Evolutionary conservation across 1,140 invertebrate species (phyloP).

Genomic region (Scylla paramamosain): DNA sequence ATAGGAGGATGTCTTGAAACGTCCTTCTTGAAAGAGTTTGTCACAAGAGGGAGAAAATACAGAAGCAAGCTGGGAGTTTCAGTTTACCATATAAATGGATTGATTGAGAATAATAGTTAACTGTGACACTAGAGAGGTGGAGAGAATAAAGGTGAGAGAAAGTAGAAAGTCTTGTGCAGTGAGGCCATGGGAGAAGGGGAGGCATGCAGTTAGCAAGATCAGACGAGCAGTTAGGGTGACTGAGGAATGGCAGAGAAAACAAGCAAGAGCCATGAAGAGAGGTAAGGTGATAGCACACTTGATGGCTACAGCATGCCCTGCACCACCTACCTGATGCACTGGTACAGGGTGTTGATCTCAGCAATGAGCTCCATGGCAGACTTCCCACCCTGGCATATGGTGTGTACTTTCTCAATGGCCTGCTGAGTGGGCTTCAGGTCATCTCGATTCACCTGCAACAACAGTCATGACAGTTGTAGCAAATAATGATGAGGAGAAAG

Average conservation of each 20-base stretch:
- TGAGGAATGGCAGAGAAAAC: not conserved
- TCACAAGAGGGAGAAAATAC: too few species aligned
- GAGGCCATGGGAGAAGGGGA: too few species aligned
- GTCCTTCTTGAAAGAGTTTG: too few species aligned
- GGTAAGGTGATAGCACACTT: too few species aligned
- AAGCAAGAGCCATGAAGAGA: not conserved
- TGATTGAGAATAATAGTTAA: too few species aligned
- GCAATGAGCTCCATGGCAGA: conserved; percentile 95
- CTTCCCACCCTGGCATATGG: conserved; percentile 93
- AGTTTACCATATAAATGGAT: too few species aligned
- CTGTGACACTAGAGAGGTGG: too few species aligned
- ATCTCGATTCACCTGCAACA: conserved; percentile 80
- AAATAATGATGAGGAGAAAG: not conserved
- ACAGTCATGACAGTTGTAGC: too few species aligned
- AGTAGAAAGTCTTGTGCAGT: not conserved
- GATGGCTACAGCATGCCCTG: too few species aligned
- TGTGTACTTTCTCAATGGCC: conserved; percentile 96
- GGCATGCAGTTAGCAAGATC: too few species aligned
- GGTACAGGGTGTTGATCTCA: conserved; percentile 93
- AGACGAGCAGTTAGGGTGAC: not conserved
- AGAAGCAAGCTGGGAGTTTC: too few species aligned
- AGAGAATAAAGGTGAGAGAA: not conserved
- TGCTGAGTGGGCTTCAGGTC: conserved; percentile 94
- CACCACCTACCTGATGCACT: conserved; percentile 89
- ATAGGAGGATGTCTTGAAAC: too few species aligned